phyloP scores from a whole-genome alignment of 2,113 vertebrate species.

The Vireo altiloquus region DNA sequence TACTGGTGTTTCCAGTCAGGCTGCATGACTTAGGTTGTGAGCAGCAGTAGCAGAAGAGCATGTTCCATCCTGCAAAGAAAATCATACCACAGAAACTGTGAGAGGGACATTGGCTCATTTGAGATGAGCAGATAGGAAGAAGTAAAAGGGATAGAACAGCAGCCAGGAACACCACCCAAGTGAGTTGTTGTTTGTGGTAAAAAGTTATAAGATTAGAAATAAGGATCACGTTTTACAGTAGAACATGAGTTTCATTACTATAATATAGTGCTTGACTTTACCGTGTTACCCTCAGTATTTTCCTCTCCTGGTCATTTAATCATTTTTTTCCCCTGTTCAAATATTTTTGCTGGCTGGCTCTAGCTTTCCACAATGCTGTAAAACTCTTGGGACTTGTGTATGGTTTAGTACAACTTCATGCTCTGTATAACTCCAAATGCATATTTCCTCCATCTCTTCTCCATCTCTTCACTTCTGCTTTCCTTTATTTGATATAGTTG shows the following conservation, averaged over 20 bases:
- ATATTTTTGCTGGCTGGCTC: neutral
- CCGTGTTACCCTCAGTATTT: neutral
- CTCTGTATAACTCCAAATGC: neutral
- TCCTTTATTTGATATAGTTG: neutral
- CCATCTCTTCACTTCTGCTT: neutral
- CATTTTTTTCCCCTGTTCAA: neutral
- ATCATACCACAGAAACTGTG: fast-evolving
- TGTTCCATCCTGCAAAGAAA: neutral
- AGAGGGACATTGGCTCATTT: neutral
- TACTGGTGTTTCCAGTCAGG: neutral
- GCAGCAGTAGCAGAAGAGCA: neutral
- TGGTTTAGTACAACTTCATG: neutral
- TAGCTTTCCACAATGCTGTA: neutral
- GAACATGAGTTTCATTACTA: neutral
- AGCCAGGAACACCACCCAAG: neutral
- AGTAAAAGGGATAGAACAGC: neutral
- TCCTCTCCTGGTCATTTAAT: neutral
- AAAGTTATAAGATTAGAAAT: neutral
- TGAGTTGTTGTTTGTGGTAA: neutral
- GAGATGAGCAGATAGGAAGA: neutral
- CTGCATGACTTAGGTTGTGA: neutral
- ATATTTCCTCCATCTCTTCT: neutral
- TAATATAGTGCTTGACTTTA: neutral
- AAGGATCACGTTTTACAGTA: neutral
- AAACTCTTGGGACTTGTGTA: neutral